phyloP scores from a whole-genome alignment of 1,140 invertebrate species.

The Aphis craccivora region DNA sequence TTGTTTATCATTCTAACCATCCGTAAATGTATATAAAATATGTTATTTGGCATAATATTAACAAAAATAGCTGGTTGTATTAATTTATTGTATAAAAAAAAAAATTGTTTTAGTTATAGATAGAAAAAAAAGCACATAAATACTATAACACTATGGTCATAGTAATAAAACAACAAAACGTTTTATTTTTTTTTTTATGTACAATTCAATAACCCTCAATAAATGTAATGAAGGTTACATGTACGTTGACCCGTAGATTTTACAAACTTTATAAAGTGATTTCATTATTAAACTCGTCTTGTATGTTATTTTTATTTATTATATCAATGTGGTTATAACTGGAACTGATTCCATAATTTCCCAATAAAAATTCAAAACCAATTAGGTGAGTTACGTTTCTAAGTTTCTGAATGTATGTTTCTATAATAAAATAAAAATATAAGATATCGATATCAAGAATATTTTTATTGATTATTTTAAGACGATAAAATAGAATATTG shows the following conservation, averaged over 20 bases:
- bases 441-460: background rate
- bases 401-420: background rate
- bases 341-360: background rate
- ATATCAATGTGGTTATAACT: background rate
- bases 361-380: background rate
- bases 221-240: conserved; percentile 21
- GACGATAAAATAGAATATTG: background rate
- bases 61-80: conserved; percentile 9
- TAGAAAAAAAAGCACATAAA: conserved; percentile 14
- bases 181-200: conserved; percentile 29
- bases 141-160: background rate
- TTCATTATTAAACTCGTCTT: conserved; percentile 1
- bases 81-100: conserved; percentile 1
- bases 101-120: background rate
- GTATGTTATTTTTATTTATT: background rate
- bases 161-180: conserved; percentile 44
- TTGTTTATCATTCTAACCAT: background rate
- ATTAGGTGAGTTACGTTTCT: background rate
- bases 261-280: background rate
- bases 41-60: background rate
- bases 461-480: background rate
- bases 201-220: conserved; percentile 32
- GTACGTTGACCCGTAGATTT: background rate
- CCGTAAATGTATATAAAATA: conserved; percentile 11
- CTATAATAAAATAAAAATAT: background rate